Evolutionary conservation across 2,888 invertebrate genomes (phyloP), one percentile per base, ranked within the genome.

Genomic region (Acrobeloides nanus): DNA sequence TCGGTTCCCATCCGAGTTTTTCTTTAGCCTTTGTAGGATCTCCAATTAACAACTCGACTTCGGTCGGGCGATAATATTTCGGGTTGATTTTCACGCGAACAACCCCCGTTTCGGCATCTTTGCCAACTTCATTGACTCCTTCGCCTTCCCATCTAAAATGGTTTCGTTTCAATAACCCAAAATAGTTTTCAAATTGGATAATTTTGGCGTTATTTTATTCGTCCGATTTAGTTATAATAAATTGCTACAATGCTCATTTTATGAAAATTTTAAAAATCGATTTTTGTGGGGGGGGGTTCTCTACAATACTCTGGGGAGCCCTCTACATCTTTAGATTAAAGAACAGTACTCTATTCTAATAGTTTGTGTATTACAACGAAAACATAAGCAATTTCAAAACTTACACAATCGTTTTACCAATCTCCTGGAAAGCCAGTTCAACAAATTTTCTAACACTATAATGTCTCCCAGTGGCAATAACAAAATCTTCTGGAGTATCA

Each of bases 61-160:
- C 95, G 1, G 95, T 90, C 7, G 95, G 95, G 53, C 97, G 82
- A 76, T 92, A 95, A 80, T 85, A 93, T 76, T 87, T 89, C 0
- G 87, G 82, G 79, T 93, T 92, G 35, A 97, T 83, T 71, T 81
- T 83, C 18, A 97, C 85, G 25, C 93, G 81, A 38, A 90, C 77
- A 34, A 82, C 80, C 0, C 82, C 84, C 0, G 84, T 83, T 7
- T 76, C 81, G 44, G 83, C 83, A 71, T 84, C 85, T 64, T 80
- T 81, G 1, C 86, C 87, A 18, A 84, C 83, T 80, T 99, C 95
- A 44, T 83, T 75, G 0, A 83, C 79, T 0, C 89, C 93, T 46
- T 78, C 76, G 0, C 95, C 95, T 71, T 85, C 82, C 97, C 97
- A 99, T 29, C 79, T 80, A 60, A 18, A 72, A n/a, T 18, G 17